Conservation (phyloP, 2,888 invertebrate species). For the Pseudococcus longispinus region DNA sequence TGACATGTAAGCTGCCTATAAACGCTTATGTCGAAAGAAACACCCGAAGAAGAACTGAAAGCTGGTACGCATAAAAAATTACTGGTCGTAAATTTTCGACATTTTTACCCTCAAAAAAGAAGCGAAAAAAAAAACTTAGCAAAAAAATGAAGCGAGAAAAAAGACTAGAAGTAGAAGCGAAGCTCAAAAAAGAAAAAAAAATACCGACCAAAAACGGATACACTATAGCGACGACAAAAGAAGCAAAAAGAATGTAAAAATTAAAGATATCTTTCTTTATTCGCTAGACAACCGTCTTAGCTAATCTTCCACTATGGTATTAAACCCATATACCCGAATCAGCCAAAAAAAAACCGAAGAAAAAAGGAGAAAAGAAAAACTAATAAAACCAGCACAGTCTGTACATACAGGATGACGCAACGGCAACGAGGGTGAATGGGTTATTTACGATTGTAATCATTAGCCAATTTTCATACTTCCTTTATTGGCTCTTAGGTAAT, state of each 20-base stretch:
- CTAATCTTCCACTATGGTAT: background rate
- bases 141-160: slow-evolving; percentile 7
- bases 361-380: background rate
- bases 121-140: background rate
- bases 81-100: slow-evolving; percentile 43
- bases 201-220: slow-evolving; percentile 17
- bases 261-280: slow-evolving; percentile 31
- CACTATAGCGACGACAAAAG: background rate
- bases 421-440: background rate
- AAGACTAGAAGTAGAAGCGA: background rate
- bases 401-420: background rate
- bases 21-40: slow-evolving; percentile 43
- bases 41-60: slow-evolving; percentile 28
- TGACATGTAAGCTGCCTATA: slow-evolving; percentile 45
- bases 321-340: background rate
- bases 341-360: background rate
- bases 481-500: background rate
- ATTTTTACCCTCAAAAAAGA: slow-evolving; percentile 29
- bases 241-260: slow-evolving; percentile 3
- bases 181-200: background rate
- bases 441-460: slow-evolving; percentile 12
- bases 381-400: slow-evolving; percentile 8
- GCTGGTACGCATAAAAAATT: slow-evolving; percentile 41
- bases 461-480: background rate
- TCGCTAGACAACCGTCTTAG: background rate